Conservation (phyloP, 2,888 invertebrate genomes). For the Apoderus coryli region DNA sequence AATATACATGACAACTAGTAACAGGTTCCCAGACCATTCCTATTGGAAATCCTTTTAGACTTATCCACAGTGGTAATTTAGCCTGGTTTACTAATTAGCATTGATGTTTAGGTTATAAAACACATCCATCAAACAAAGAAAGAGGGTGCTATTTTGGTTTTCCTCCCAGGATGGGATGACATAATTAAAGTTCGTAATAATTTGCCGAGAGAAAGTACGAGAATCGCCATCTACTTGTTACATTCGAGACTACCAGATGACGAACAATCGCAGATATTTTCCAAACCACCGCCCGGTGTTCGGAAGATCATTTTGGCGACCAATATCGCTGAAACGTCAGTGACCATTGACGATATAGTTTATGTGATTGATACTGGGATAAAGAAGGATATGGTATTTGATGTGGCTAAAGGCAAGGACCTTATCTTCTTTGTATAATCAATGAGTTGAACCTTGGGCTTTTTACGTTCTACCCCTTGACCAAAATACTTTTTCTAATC, state of each 20-base stretch:
- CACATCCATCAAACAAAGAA: slow-evolving; percentile 42
- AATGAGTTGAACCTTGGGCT: too few relatives aligned
- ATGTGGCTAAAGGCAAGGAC: slow-evolving; percentile 34
- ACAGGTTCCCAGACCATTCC: too few relatives aligned
- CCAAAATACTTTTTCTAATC: too few relatives aligned
- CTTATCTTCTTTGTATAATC: too few relatives aligned
- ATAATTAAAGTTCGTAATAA: slow-evolving; percentile 39
- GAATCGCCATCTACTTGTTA: slow-evolving; percentile 24
- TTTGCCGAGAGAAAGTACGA: slow-evolving; percentile 15
- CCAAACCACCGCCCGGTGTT: slow-evolving; percentile 33
- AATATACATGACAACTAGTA: too few relatives aligned
- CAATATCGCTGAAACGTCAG: slow-evolving; percentile 56
- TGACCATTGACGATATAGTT: slow-evolving; percentile 57
- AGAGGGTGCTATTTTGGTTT: slow-evolving; percentile 56
- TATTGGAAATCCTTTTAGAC: too few relatives aligned
- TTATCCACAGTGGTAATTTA: too few relatives aligned
- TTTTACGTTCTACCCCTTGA: too few relatives aligned
- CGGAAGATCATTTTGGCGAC: slow-evolving; percentile 57
- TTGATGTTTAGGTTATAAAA: slow-evolving; percentile 33
- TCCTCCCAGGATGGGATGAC: slow-evolving; percentile 63
- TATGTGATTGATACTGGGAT: slow-evolving; percentile 53
- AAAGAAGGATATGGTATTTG: slow-evolving; percentile 42
- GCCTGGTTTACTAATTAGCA: too few relatives aligned
- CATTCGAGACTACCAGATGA: slow-evolving; percentile 40
- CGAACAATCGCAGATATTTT: slow-evolving; percentile 45